Percentiles rank a stretch among this genome's conserved stretches.
These are phyloP conservation scores for Leucopternis melanops DNA, from an alignment of 2,113 vertebrate species.

Conservation along the genomic window DNA sequence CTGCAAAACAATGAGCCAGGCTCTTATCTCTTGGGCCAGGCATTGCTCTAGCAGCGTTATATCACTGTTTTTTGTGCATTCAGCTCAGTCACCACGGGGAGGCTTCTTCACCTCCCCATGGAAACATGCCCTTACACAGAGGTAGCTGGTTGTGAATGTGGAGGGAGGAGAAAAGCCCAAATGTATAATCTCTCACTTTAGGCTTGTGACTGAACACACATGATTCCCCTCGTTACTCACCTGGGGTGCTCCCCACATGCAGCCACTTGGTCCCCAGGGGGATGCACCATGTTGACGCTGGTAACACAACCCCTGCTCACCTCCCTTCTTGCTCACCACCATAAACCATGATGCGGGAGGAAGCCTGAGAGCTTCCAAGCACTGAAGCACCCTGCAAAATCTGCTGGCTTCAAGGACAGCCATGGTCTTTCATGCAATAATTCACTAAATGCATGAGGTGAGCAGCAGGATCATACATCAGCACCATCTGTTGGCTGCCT, in stretches of 20 bases:
- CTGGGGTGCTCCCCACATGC: not conserved
- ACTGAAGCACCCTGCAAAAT: not conserved
- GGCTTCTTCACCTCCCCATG: not conserved
- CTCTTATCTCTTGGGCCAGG: not conserved
- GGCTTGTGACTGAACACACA: not conserved
- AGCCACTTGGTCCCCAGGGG: not conserved
- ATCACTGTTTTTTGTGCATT: not conserved
- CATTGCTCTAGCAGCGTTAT: fast-evolving
- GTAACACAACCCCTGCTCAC: not conserved
- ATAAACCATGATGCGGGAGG: fast-evolving
- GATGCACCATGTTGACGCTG: not conserved
- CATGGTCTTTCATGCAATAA: not conserved
- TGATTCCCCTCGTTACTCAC: not conserved
- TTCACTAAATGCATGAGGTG: not conserved
- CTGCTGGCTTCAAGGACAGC: not conserved
- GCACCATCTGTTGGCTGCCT: not conserved
- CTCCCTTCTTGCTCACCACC: not conserved
- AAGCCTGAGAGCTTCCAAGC: not conserved
- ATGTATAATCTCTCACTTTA: not conserved
- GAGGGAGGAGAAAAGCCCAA: not conserved
- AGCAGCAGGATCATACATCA: not conserved
- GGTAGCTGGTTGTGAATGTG: not conserved
- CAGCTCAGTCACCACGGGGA: not conserved
- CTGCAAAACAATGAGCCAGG: not conserved
- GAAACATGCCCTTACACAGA: not conserved